A percentile compares a stretch with the other conserved stretches of the same genome.
phyloP scores from a whole-genome alignment of 2,113 vertebrate genomes.

The Gyps fulvus region DNA sequence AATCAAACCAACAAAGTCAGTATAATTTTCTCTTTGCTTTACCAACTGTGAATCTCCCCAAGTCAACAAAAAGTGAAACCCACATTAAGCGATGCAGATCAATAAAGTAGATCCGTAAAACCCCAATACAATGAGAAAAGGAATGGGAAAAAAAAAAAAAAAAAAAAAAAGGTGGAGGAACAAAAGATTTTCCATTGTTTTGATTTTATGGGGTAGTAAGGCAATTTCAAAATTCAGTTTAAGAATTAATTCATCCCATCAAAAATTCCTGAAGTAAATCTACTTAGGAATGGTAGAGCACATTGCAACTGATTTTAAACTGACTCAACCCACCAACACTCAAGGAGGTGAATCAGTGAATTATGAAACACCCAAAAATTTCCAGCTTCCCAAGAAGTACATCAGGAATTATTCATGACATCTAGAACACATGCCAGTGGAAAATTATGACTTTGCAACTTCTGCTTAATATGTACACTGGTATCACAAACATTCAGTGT shows the following conservation, averaged over 20 bases:
- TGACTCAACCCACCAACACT: neutral
- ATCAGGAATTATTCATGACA: neutral
- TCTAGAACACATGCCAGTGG: neutral
- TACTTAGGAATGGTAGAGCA: neutral
- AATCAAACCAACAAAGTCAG: neutral
- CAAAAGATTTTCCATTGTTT: neutral
- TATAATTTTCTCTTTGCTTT: neutral
- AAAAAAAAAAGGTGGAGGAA: neutral
- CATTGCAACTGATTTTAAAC: neutral
- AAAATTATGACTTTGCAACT: neutral
- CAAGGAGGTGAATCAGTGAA: neutral
- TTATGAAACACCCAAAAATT: neutral
- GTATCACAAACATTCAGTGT: neutral
- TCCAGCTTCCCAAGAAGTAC: neutral
- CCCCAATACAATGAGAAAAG: fast-evolving
- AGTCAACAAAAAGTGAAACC: neutral
- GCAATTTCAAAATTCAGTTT: neutral
- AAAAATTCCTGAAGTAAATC: neutral
- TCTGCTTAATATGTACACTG: neutral
- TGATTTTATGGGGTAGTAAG: no score
- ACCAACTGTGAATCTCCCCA: neutral
- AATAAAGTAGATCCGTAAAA: neutral
- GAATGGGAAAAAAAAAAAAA: neutral
- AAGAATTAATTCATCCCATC: neutral
- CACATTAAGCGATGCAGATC: neutral